Base-by-base conservation (phyloP, 2,797 vertebrate species). In the Taeniopygia guttata region DNA sequence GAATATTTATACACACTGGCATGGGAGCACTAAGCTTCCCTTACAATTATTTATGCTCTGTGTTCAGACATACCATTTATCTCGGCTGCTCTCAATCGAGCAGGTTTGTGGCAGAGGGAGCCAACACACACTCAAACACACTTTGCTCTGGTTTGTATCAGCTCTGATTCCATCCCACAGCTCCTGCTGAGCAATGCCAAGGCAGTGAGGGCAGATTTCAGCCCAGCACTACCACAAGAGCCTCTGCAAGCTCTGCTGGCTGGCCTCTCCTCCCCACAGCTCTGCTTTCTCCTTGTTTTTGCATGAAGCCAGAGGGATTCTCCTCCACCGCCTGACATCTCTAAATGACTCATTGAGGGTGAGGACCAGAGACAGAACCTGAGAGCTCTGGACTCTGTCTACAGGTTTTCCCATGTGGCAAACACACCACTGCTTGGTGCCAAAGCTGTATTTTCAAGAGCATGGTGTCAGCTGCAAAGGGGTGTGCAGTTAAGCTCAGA, bases 1-100 rank as follows among this genome's bases (percentile, higher is more conserved):
- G 80, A 94, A 86, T 93, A 94, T 95, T 95, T 88, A 93, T 90
- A 66, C 55, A 78, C 17, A 2, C 54, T 86, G 79, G 58, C 93
- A 92, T 25, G 36, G 78, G 59, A 91, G 66, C 63, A 10, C 62
- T 63, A 55, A 72, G 54, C 84, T 93, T 87, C 55, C 62, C 69
- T 26, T 87, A 48, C 67, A 60, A n/a, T 90, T 88, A 90, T 72
- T 94, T 55, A 81, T 48, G 51, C 0, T 2, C 46, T 40, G 40
- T 38, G 56, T 72, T 93, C 76, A 54, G 86, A 78, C 89, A 48
- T 15, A 27, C 55, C 49, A 54, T 80, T 93, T 70, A 80, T 55
- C 81, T 25, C 5, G 10, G 68, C 80, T 74, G 42, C 73, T 87
- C 77, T 16, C 62, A 32, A 0, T 1, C 4, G 16, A 74, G 89